Evolutionary conservation across 2,113 vertebrate species (phyloP).

Genomic region (Actinemys pallida): DNA sequence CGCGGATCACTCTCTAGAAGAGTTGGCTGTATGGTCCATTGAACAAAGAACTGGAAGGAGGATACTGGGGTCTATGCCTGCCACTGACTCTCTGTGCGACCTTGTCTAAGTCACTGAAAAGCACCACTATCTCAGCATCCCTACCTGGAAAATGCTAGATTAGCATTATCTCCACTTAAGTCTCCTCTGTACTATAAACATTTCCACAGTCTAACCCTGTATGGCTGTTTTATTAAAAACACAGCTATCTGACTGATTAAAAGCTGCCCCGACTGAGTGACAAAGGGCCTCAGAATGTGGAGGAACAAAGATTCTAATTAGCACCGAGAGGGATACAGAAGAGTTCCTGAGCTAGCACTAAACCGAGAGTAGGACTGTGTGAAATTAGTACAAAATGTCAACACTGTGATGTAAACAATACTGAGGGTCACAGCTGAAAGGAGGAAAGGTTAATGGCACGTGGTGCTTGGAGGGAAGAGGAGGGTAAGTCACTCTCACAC

Average conservation of each 20-base stretch:
- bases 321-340: not conserved
- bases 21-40: not conserved
- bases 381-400: not conserved
- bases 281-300: constrained; percentile 13
- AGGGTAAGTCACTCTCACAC: not conserved
- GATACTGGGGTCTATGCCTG: accelerated
- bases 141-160: not conserved
- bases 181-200: constrained; percentile 24
- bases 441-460: not conserved
- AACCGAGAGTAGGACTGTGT: not conserved
- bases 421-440: not conserved
- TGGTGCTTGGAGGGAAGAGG: accelerated
- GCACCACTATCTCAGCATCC: not conserved
- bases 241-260: constrained; percentile 54
- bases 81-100: not conserved
- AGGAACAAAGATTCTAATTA: not conserved
- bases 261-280: constrained; percentile 55
- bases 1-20: not conserved
- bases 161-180: not conserved
- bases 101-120: not conserved
- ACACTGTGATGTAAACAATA: not conserved
- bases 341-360: not conserved
- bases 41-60: accelerated
- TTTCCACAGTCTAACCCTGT: constrained; percentile 37
- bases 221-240: constrained; percentile 52